A percentile compares a stretch with the other conserved stretches of the same genome.
Conservation (phyloP, 2,797 vertebrate species). For the Eleutherodactylus coqui region DNA sequence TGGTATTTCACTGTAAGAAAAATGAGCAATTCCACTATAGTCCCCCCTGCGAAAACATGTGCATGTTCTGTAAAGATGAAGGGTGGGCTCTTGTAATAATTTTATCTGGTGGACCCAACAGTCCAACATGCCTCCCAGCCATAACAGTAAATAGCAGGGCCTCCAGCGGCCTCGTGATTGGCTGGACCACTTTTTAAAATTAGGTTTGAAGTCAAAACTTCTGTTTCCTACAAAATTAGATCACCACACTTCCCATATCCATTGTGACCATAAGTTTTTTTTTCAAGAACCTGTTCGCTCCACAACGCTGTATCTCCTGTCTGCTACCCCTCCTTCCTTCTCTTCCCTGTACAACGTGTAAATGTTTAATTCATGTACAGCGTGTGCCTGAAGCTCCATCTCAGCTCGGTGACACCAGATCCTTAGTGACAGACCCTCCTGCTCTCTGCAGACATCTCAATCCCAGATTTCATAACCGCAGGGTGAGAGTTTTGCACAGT, state of each 20-base stretch:
- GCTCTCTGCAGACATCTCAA: slow-evolving; percentile 57
- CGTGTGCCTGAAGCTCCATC: slow-evolving; percentile 55
- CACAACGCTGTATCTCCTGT: background rate
- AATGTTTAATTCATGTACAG: slow-evolving; percentile 64
- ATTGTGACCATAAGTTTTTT: background rate
- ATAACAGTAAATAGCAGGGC: background rate
- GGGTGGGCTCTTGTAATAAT: no score
- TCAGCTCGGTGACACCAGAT: slow-evolving; percentile 63
- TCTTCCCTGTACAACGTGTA: slow-evolving; percentile 58
- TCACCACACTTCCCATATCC: background rate
- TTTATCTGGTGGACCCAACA: background rate
- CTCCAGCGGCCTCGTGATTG: background rate
- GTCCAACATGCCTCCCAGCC: background rate
- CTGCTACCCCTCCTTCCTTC: slow-evolving; percentile 26
- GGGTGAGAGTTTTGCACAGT: slow-evolving; percentile 26
- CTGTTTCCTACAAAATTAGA: background rate
- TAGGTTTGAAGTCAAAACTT: background rate
- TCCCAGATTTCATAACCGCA: slow-evolving; percentile 43
- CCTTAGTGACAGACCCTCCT: slow-evolving; percentile 64
- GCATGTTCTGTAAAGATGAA: no score
- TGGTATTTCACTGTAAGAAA: no score
- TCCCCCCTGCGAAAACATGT: no score
- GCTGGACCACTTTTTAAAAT: background rate
- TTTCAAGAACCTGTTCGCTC: background rate
- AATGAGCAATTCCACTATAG: no score